Evolutionary conservation across 2,888 invertebrate species (phyloP), one percentile per base, ranked within the genome.

Genomic region (Diaprepes abbreviatus): DNA sequence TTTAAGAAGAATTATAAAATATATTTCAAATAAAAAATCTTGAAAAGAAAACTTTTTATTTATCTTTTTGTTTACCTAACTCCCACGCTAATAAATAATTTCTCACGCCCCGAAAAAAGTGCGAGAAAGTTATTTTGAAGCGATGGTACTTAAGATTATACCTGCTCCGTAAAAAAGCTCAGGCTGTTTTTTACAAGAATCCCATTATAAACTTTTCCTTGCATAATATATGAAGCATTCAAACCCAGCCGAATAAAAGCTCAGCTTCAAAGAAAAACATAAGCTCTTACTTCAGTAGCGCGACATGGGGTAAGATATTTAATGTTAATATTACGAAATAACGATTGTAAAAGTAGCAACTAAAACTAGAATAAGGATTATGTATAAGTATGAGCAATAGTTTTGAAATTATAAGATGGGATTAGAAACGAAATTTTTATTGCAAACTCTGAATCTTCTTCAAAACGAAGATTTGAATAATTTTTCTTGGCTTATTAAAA

Each of bases 61-160:
- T 48, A 28, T 48, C 24, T 28, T 12, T 28, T 48, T 48, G 48
- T 21, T 48, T 24, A 28, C 5, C 28, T 21, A 5, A 6, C 24
- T 28, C 43, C 9, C 14, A 7, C 17, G 24, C 43, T 45, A 40
- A 65, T 65, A 65, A 57, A 65, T 65, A 57, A 65, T 65, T 65
- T 24, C 28, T 24, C 24, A 10, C 35, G 28, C 33, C 36, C n/a
- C 24, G 45, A 45, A 38, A 43, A 48, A 48, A 57, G 57, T 65
- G 65, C 24, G 64, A 65, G 57, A 65, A 65, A 57, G 57, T 65
- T 65, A 65, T 65, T 65, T 65, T 55, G n/a, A 40, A 57, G 57
- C 57, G 65, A 57, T 65, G 45, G 55, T 40, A 45, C 45, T 65
- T 57, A 65, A 65, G 65, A 57, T 65, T 57, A 57, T 48, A 48